These are phyloP conservation scores for Hyposoter didymator DNA, from an alignment of 2,888 invertebrate species.

Conservation along the genomic window DNA sequence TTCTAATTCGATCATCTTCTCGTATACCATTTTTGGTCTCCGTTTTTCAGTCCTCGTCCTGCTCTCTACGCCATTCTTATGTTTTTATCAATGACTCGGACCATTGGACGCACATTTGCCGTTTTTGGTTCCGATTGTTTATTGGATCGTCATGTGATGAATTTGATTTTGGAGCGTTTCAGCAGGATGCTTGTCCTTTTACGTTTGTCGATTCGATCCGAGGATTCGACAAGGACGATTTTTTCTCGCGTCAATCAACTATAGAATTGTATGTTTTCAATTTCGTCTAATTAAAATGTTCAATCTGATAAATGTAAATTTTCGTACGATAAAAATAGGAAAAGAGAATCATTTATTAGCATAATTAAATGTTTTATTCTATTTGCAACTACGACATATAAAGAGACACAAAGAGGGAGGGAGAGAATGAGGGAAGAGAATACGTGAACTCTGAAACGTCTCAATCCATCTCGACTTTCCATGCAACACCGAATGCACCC, in stretches of 20 bases:
- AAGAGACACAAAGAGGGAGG: not conserved
- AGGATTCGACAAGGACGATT: not conserved
- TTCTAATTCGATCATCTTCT: not conserved
- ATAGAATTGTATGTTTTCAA: not conserved
- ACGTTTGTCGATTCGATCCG: not conserved
- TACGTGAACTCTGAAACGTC: conserved; percentile 62
- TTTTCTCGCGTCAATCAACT: not conserved
- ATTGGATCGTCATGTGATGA: conserved; percentile 25
- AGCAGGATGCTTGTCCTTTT: conserved; percentile 2
- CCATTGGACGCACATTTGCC: conserved; percentile 13
- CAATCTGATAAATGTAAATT: not conserved
- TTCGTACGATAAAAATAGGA: not conserved
- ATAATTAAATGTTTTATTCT: not conserved
- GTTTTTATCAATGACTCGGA: not conserved
- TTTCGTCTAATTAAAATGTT: not conserved
- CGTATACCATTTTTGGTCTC: not conserved
- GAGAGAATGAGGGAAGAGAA: conserved; percentile 5
- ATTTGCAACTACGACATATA: not conserved
- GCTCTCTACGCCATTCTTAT: not conserved
- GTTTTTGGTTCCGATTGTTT: conserved; percentile 36
- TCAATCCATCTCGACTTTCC: conserved; percentile 62
- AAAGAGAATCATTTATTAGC: not conserved
- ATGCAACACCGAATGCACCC: conserved; percentile 48
- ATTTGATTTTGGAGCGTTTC: conserved; percentile 46
- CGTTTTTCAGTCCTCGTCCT: not conserved